Conservation (phyloP, 2,888 invertebrate genomes). For the Callyntrura sp. region DNA sequence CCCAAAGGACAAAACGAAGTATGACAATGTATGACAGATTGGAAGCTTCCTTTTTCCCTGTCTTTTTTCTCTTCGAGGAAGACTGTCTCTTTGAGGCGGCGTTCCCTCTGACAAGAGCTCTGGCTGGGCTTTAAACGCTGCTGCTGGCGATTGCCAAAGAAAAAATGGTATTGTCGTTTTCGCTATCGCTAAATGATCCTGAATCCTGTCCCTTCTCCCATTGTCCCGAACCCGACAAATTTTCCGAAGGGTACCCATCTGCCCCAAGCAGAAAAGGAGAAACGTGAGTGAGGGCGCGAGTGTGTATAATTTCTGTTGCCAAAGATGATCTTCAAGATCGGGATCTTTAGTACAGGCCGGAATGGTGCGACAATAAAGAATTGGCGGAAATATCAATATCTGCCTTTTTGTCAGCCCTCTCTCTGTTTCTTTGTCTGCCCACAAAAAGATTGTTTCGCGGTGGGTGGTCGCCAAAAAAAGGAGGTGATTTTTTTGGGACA, state of each 20-base stretch:
- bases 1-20: too few relatives aligned
- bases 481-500: not conserved
- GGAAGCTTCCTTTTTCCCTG: not conserved
- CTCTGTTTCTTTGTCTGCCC: not conserved
- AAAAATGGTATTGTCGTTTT: not conserved
- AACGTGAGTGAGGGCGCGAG: not conserved
- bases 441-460: not conserved
- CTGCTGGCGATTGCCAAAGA: not conserved
- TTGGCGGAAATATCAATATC: conserved; percentile 67
- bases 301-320: not conserved
- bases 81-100: too few relatives aligned
- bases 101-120: too few relatives aligned
- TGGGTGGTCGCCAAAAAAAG: not conserved
- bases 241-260: too few relatives aligned
- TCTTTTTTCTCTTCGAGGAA: not conserved
- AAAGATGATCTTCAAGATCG: not conserved
- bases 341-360: not conserved
- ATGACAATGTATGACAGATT: conserved; percentile 14
- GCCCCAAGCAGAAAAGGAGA: not conserved
- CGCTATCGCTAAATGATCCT: too few relatives aligned
- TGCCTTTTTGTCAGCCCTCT: conserved; percentile 41
- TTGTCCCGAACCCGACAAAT: too few relatives aligned
- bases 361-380: conserved; percentile 61
- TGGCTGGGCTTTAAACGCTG: not conserved
- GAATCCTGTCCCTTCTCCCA: too few relatives aligned